Percentiles rank a stretch among this genome's conserved stretches.
Conservation (phyloP, 2,113 vertebrate species). For the Pedionomus torquatus region DNA sequence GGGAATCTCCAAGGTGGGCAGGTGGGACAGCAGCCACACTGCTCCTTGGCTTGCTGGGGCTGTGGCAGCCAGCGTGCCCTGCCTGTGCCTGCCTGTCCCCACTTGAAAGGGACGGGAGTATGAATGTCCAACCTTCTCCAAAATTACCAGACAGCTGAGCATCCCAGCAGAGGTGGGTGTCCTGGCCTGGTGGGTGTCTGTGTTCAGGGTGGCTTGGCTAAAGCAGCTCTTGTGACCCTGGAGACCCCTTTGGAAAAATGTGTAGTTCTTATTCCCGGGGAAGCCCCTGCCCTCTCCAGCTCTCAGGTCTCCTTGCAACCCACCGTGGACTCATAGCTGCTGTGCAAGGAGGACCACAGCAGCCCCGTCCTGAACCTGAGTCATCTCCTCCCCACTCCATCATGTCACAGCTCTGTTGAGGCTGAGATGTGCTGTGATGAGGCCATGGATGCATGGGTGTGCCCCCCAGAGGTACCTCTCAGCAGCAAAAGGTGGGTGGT, state of each 20-base stretch:
- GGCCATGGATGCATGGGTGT: rapidly evolving
- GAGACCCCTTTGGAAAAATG: neutral
- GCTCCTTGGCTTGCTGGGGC: neutral
- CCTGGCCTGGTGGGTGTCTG: neutral
- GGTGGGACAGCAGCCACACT: neutral
- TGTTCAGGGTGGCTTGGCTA: neutral
- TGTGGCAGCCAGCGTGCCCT: neutral
- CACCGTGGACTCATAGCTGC: neutral
- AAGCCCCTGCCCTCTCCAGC: neutral
- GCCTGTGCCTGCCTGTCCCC: neutral
- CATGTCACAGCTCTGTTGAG: neutral
- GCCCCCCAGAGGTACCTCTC: neutral
- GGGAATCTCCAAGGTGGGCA: neutral
- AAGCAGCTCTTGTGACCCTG: neutral
- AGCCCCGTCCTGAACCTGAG: neutral
- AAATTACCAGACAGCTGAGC: neutral
- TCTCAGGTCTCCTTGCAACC: neutral
- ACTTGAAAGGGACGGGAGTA: rapidly evolving
- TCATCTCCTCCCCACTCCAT: rapidly evolving
- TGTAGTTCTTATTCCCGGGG: neutral
- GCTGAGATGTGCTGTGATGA: neutral
- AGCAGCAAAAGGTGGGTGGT: neutral
- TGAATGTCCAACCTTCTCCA: neutral
- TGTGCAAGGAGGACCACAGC: neutral
- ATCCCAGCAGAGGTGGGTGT: neutral